Percentiles rank a stretch among this genome's conserved stretches.
These are phyloP conservation scores for Blomia tropicalis DNA, from an alignment of 2,888 invertebrate species.

Conservation along the genomic window DNA sequence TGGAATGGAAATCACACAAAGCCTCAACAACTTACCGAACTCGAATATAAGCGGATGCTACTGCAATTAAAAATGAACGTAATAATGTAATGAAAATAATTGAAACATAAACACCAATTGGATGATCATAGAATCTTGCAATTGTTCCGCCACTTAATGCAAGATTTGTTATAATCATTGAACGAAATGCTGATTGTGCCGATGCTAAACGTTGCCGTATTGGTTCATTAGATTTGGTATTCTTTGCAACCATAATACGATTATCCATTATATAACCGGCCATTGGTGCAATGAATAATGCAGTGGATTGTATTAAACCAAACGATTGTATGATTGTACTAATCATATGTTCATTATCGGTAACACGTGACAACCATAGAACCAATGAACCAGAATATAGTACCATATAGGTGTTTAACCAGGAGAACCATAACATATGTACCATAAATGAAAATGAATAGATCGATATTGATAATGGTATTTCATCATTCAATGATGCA, in stretches of 20 bases:
- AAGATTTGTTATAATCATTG: constrained; percentile 28
- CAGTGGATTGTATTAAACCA: constrained; percentile 27
- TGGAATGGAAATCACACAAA: background rate
- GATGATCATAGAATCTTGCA: constrained; percentile 36
- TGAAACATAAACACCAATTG: constrained; percentile 32
- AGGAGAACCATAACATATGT: constrained; percentile 30
- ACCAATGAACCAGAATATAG: constrained; percentile 30
- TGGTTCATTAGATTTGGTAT: too few species aligned
- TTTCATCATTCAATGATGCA: background rate
- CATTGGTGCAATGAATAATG: constrained; percentile 28
- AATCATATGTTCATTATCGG: constrained; percentile 18
- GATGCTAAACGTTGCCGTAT: constrained; percentile 8
- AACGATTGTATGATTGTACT: constrained; percentile 25
- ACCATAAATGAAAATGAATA: constrained; percentile 27
- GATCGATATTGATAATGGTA: constrained; percentile 26
- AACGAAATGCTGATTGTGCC: constrained; percentile 27
- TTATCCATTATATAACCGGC: constrained; percentile 29
- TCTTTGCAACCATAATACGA: constrained; percentile 25
- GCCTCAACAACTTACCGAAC: constrained; percentile 31
- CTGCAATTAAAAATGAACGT: constrained; percentile 33
- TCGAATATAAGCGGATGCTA: constrained; percentile 33
- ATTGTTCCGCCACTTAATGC: constrained; percentile 24
- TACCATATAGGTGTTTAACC: constrained; percentile 30
- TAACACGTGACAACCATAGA: constrained; percentile 28
- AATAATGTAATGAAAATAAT: constrained; percentile 32